Evolutionary conservation across 2,888 invertebrate genomes (phyloP).

Genomic region (Amiota mariae): DNA sequence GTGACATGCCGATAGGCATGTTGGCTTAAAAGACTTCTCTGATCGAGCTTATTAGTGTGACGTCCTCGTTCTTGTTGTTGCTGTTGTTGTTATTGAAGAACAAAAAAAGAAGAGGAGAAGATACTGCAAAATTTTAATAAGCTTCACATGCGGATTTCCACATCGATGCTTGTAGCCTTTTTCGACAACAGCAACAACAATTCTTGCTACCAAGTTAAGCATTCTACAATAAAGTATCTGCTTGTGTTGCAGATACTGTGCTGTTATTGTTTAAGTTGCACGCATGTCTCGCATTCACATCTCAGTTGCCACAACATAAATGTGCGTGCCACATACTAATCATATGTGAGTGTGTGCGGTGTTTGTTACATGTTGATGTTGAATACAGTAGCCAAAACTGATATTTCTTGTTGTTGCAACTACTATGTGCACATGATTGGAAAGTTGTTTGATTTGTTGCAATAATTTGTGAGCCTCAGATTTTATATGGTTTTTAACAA

Average conservation of each 20-base stretch:
- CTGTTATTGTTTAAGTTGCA: too few relatives aligned
- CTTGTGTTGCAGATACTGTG: conserved; percentile 10
- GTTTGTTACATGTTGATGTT: conserved; percentile 32
- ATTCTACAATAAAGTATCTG: neutral
- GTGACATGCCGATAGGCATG: conserved; percentile 71
- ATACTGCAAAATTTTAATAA: conserved; percentile 50
- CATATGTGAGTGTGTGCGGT: conserved; percentile 34
- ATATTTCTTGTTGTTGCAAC: conserved; percentile 34
- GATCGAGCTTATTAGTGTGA: conserved; percentile 70
- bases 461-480: neutral
- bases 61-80: neutral
- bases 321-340: conserved; percentile 58
- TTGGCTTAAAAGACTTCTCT: conserved; percentile 72
- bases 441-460: conserved; percentile 20
- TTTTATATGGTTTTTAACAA: too few relatives aligned
- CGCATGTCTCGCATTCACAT: too few relatives aligned
- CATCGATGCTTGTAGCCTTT: conserved; percentile 8
- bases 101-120: neutral
- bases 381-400: conserved; percentile 34
- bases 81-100: neutral
- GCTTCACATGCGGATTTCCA: conserved; percentile 32
- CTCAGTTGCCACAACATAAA: neutral
- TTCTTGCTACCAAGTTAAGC: conserved; percentile 23
- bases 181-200: conserved; percentile 20
- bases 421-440: neutral